Conservation (phyloP, 2,113 vertebrate species). For the Clarias gariepinus region DNA sequence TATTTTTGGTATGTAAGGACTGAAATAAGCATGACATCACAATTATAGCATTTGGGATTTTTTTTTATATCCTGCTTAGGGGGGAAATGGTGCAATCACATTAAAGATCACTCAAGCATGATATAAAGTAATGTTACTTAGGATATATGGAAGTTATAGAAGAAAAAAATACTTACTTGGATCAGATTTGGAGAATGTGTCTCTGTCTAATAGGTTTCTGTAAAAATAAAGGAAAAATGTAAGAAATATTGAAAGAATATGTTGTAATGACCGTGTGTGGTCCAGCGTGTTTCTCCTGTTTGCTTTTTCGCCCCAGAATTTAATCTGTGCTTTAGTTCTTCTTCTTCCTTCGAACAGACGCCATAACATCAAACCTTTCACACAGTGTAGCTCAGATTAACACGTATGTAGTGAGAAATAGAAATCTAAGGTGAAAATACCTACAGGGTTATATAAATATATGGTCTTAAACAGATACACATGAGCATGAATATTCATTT, state of each 20-base stretch:
- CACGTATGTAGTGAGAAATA: not conserved
- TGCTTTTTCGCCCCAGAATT: not conserved
- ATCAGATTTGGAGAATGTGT: constrained; percentile 95
- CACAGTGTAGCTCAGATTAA: not conserved
- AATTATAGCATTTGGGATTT: constrained; percentile 23
- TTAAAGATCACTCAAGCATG: constrained; percentile 5
- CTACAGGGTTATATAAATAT: not conserved
- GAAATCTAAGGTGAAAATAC: not conserved
- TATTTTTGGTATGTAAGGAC: constrained; percentile 29
- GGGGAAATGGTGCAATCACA: constrained; percentile 5
- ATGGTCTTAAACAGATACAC: not conserved
- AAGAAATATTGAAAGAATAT: not conserved
- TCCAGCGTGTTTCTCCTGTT: not conserved
- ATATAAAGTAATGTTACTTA: not conserved
- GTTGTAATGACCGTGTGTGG: not conserved
- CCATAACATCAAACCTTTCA: not conserved
- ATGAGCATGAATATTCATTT: not conserved
- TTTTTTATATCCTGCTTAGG: constrained; percentile 28
- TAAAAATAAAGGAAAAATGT: constrained; percentile 49
- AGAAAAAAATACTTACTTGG: constrained; percentile 78
- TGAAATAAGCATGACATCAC: constrained; percentile 26
- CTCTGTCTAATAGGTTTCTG: constrained; percentile 88
- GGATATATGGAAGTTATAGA: not conserved
- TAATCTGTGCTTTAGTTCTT: constrained; percentile 3
- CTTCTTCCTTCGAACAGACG: not conserved